Evolutionary conservation across 2,797 vertebrate genomes (phyloP).

Genomic region (Anguilla obscura): DNA sequence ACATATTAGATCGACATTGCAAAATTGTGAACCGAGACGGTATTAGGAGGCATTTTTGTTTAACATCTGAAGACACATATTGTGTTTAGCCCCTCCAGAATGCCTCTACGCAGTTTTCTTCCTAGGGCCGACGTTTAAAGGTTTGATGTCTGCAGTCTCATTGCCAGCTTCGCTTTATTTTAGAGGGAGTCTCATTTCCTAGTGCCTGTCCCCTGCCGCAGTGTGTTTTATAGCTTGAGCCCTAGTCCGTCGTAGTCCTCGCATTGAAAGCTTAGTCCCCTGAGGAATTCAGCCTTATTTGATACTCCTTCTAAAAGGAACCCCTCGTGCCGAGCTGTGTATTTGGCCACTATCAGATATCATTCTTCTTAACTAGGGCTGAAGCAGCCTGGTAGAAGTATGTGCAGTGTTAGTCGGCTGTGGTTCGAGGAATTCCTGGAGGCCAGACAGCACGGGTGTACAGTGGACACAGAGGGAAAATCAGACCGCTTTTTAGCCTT

Average conservation of each 20-base stretch:
- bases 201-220: constrained; percentile 11
- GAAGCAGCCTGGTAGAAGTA: constrained; percentile 44
- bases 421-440: constrained; percentile 52
- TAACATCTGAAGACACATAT: background rate
- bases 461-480: constrained; percentile 40
- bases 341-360: constrained; percentile 37
- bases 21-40: background rate
- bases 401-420: constrained; percentile 46
- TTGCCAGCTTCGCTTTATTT: background rate
- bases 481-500: background rate
- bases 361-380: constrained; percentile 43
- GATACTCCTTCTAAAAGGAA: constrained; percentile 32
- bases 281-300: constrained; percentile 28
- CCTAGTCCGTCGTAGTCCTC: background rate
- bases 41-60: background rate
- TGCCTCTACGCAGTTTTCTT: background rate
- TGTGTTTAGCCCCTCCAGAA: background rate
- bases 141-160: background rate
- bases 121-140: background rate
- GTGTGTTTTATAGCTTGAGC: constrained; percentile 2
- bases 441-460: constrained; percentile 46
- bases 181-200: constrained; percentile 13
- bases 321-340: constrained; percentile 27
- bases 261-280: background rate
- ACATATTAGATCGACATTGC: background rate